phyloP scores from a whole-genome alignment of 2,113 vertebrate genomes.

The Ptyas mucosa region DNA sequence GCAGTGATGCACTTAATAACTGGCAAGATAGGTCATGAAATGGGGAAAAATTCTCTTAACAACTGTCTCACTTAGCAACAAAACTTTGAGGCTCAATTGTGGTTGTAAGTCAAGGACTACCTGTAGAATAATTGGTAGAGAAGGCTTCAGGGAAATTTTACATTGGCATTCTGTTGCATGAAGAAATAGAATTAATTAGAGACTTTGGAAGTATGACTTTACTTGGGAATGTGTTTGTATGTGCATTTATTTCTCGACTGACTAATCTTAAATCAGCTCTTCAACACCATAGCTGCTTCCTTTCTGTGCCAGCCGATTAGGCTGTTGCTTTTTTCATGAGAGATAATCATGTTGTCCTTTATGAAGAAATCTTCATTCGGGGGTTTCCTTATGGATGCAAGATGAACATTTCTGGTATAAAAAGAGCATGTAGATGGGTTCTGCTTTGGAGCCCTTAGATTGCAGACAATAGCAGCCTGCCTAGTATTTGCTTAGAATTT shows the following conservation, averaged over 20 bases:
- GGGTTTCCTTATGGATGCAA: not conserved
- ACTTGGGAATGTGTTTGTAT: constrained; percentile 2
- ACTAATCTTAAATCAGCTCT: not conserved
- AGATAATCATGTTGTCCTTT: not conserved
- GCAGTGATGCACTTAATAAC: not conserved
- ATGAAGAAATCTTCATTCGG: not conserved
- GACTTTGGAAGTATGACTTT: not conserved
- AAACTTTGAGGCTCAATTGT: not conserved
- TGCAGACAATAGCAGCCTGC: not conserved
- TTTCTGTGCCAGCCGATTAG: not conserved
- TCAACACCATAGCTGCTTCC: not conserved
- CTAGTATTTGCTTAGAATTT: not conserved
- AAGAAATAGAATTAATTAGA: not conserved
- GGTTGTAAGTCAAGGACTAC: not conserved
- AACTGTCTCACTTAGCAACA: not conserved
- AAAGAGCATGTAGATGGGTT: not conserved
- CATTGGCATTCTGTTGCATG: not conserved
- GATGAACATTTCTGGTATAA: not conserved
- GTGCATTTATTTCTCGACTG: not conserved
- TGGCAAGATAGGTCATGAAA: not conserved
- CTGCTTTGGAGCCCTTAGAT: not conserved
- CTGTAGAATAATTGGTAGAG: not conserved
- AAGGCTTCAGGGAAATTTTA: not conserved
- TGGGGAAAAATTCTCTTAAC: not conserved
- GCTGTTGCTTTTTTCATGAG: not conserved